A percentile compares a stretch with the other conserved stretches of the same genome.
Evolutionary conservation across 2,797 vertebrate species (phyloP).

Genomic region (Acanthopagrus latus): DNA sequence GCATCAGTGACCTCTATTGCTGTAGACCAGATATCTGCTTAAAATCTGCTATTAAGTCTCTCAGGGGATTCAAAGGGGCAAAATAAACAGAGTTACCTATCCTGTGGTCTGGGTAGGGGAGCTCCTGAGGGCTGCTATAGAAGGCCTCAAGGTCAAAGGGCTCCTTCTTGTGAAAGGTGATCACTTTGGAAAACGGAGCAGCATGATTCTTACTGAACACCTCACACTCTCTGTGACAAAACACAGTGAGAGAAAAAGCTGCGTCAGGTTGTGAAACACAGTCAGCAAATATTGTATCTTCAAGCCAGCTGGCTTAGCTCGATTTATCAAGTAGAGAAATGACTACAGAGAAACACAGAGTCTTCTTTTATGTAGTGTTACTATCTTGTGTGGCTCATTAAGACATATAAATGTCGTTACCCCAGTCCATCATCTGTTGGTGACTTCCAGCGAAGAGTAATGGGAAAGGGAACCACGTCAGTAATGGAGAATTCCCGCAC

Average conservation of each 20-base stretch:
- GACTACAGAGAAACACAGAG: background rate
- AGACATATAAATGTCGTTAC: slow-evolving; percentile 76
- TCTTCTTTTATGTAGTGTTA: background rate
- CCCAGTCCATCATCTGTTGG: slow-evolving; percentile 93
- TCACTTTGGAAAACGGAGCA: slow-evolving; percentile 97
- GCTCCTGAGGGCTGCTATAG: slow-evolving; percentile 92
- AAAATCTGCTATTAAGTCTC: background rate
- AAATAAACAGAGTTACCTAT: slow-evolving; percentile 86
- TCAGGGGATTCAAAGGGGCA: slow-evolving; percentile 18
- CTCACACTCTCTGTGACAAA: slow-evolving; percentile 91
- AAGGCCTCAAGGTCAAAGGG: slow-evolving; percentile 96
- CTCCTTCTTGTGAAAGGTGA: slow-evolving; percentile 98
- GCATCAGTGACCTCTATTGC: slow-evolving; percentile 5
- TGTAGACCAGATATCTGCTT: slow-evolving; percentile 2
- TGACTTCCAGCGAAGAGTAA: slow-evolving; percentile 97
- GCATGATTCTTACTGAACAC: slow-evolving; percentile 96
- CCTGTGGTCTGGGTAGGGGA: slow-evolving; percentile 93
- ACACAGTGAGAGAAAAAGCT: slow-evolving; percentile 36
- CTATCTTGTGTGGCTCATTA: background rate
- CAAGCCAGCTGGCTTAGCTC: background rate
- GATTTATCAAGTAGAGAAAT: background rate
- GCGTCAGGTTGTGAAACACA: slow-evolving; percentile 29
- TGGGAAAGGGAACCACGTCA: slow-evolving; percentile 93
- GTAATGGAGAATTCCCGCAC: slow-evolving; percentile 98
- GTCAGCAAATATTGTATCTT: slow-evolving; percentile 31